phyloP scores from a whole-genome alignment of 1,140 invertebrate genomes.

The Chrysomallon squamiferum region DNA sequence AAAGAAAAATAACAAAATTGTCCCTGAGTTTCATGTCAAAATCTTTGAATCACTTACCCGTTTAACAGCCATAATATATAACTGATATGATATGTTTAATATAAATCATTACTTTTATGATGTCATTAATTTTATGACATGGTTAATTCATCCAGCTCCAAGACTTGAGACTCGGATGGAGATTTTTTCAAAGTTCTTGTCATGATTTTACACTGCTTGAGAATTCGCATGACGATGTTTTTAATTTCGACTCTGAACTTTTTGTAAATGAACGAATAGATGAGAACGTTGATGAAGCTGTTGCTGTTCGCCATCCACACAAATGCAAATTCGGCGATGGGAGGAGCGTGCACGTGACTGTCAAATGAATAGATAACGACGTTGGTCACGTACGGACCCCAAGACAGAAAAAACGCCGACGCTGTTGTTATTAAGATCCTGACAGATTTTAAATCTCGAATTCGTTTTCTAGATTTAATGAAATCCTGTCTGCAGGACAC shows the following conservation, averaged over 20 bases:
- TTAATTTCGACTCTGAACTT: conserved; percentile 12
- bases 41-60: too few species aligned
- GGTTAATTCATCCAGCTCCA: too few species aligned
- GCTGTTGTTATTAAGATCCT: conserved; percentile 19
- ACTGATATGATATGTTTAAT: too few species aligned
- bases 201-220: too few species aligned
- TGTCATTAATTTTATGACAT: too few species aligned
- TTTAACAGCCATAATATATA: too few species aligned
- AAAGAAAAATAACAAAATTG: too few species aligned
- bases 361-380: conserved; percentile 14
- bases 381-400: conserved; percentile 29
- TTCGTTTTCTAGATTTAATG: not conserved
- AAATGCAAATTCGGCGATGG: conserved; percentile 16
- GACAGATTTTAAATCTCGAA: conserved; percentile 23
- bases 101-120: too few species aligned
- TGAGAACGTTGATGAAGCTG: conserved; percentile 32
- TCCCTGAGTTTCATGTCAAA: too few species aligned
- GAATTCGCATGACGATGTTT: not conserved
- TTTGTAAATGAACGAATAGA: conserved; percentile 28
- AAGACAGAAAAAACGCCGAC: conserved; percentile 20
- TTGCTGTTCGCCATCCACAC: conserved; percentile 38
- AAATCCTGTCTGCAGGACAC: not conserved
- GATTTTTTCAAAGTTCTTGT: too few species aligned
- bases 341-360: conserved; percentile 5
- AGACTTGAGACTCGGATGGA: too few species aligned